Base-by-base conservation (phyloP, 1,140 invertebrate species). In the Trissolcus basalis region DNA sequence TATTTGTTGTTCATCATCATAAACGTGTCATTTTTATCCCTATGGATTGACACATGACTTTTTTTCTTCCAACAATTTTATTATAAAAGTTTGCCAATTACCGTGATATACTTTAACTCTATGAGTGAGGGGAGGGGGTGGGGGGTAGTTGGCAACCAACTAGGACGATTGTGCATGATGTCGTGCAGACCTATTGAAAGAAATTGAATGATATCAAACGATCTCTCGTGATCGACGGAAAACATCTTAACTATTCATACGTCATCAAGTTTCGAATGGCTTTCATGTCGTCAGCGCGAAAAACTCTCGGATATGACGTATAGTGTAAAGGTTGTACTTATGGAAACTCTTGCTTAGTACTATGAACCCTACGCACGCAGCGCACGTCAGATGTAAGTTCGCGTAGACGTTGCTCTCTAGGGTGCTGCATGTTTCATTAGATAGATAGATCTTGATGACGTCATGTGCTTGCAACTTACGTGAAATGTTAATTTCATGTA, bases 361-460 rank as follows among this genome's bases (percentile, higher is more conserved):
- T 48, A 63, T 39, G 63, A 47, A 69, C 39, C 54, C 32, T 63
- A 55, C 69, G 75, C 68, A 63, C 68, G 67, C 63, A 68, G 51
- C 32, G 43, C 47, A 63, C 68, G 47, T 75, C 55, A 65, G 65
- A 70, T 73, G 51, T 80, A 80, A 82, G 75, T 81, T 80, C 69
- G 63, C 72, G 77, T 77, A 80, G 72, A 80, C 82, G 81, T 82
- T 77, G 80, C 73, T 80, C 78, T 74, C 77, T 61, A 56, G 67
- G 63, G 72, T 75, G 47, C 73, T 83, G 82, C 74, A 82, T 82
- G 78, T 85, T 83, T 82, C 67, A 83, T 77, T 71, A 70, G 67
- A 63, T 54, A 61, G 65, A 78, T 85, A 81, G 81, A 85, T 84
- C 79, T 71, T 65, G 64, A 77, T 85, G 82, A 85, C 81, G 83